These are phyloP conservation scores for Apamea crenata DNA, from an alignment of 2,888 invertebrate genomes.

Conservation along the genomic window DNA sequence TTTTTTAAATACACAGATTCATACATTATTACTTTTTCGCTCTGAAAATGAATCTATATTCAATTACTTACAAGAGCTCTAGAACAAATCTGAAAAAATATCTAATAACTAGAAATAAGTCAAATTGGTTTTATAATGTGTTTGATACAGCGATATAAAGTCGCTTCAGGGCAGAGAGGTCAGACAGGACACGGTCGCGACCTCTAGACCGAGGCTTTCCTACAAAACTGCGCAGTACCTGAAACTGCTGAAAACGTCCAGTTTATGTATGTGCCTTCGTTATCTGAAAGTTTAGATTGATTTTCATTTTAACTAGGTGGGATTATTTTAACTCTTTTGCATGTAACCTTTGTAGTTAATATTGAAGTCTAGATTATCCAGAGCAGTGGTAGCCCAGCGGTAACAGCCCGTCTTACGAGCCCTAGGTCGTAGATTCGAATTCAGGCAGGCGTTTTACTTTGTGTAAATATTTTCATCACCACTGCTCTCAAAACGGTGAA, in stretches of 20 bases:
- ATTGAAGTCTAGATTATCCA: background rate
- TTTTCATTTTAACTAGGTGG: background rate
- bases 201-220: slow-evolving; percentile 64
- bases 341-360: background rate
- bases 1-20: background rate
- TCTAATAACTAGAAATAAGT: background rate
- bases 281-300: slow-evolving; percentile 14
- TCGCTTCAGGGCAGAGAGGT: slow-evolving; percentile 54
- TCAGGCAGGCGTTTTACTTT: background rate
- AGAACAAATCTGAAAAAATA: background rate
- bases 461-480: background rate
- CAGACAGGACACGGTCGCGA: slow-evolving; percentile 61
- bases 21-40: background rate
- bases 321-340: background rate
- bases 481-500: background rate
- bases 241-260: slow-evolving; percentile 37
- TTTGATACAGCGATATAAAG: slow-evolving; percentile 52
- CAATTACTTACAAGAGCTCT: background rate
- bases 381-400: background rate
- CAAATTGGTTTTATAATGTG: slow-evolving; percentile 45
- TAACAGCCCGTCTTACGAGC: background rate
- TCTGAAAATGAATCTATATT: background rate
- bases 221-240: slow-evolving; percentile 61
- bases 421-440: background rate
- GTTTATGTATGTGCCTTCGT: slow-evolving; percentile 6